These are phyloP conservation scores for Hipparchia sbordonii DNA, from an alignment of 2,888 invertebrate species.

Conservation along the genomic window DNA sequence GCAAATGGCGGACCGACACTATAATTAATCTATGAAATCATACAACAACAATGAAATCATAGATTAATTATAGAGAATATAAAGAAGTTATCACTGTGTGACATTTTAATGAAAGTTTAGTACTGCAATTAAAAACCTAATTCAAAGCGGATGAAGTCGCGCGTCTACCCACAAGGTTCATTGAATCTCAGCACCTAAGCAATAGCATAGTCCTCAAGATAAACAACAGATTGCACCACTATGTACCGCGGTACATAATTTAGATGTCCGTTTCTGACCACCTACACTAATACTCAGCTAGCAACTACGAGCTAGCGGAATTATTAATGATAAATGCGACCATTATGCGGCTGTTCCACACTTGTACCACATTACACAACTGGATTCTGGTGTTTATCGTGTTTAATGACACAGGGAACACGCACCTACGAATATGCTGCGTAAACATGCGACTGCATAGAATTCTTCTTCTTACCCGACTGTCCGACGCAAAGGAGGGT, in stretches of 20 bases:
- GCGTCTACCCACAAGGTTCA: background rate
- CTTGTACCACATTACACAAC: background rate
- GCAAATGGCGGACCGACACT: no score
- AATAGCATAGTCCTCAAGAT: background rate
- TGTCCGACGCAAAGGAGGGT: no score
- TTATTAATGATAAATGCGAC: conserved; percentile 18
- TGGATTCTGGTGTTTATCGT: background rate
- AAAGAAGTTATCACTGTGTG: no score
- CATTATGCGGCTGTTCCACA: background rate
- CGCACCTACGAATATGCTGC: background rate
- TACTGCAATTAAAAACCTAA: no score
- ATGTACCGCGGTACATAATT: background rate
- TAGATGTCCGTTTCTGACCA: conserved; percentile 1
- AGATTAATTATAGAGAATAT: no score
- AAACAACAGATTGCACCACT: background rate
- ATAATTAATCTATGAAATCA: no score
- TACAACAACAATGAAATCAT: no score
- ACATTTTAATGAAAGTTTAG: no score
- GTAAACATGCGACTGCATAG: no score
- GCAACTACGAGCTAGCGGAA: conserved; percentile 13
- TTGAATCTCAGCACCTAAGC: background rate
- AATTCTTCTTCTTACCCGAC: no score
- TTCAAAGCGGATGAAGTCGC: no score
- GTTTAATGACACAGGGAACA: background rate
- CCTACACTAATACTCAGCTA: background rate